A percentile compares a stretch with the other conserved stretches of the same genome.
phyloP scores from a whole-genome alignment of 2,888 invertebrate species.

The Ceratothoa steindachneri region DNA sequence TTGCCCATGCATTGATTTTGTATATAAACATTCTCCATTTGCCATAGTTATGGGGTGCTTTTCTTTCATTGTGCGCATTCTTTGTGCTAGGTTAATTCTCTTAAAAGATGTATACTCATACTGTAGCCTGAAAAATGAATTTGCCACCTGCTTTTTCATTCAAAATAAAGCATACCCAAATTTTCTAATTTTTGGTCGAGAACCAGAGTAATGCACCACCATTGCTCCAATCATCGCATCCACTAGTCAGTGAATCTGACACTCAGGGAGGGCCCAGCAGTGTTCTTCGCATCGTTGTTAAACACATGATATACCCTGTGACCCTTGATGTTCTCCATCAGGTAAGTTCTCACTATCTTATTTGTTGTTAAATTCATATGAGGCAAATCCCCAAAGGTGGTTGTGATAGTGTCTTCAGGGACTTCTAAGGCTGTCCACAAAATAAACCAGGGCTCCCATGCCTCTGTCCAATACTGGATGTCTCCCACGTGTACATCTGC shows the following conservation, averaged over 20 bases:
- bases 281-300: conserved; percentile 95
- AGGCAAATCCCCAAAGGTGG: background rate
- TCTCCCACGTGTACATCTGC: too few species aligned
- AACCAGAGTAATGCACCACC: conserved; percentile 77
- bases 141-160: background rate
- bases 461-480: too few species aligned
- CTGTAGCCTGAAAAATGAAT: too few species aligned
- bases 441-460: background rate
- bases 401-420: background rate
- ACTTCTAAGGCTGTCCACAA: background rate
- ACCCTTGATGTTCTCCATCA: conserved; percentile 92
- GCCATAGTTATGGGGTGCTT: background rate
- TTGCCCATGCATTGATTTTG: background rate
- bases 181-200: conserved; percentile 55
- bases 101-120: too few species aligned
- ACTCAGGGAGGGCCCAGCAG: conserved; percentile 88
- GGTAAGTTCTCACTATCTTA: conserved; percentile 60
- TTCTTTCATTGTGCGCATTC: too few species aligned
- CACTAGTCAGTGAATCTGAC: conserved; percentile 60
- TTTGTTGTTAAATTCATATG: too few species aligned
- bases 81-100: too few species aligned
- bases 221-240: conserved; percentile 79
- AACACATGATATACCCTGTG: conserved; percentile 97
- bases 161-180: conserved; percentile 2
- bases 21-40: background rate